Percentiles rank a stretch among this genome's conserved stretches.
Conservation (phyloP, 2,113 vertebrate genomes). For the Antigone vipio region DNA sequence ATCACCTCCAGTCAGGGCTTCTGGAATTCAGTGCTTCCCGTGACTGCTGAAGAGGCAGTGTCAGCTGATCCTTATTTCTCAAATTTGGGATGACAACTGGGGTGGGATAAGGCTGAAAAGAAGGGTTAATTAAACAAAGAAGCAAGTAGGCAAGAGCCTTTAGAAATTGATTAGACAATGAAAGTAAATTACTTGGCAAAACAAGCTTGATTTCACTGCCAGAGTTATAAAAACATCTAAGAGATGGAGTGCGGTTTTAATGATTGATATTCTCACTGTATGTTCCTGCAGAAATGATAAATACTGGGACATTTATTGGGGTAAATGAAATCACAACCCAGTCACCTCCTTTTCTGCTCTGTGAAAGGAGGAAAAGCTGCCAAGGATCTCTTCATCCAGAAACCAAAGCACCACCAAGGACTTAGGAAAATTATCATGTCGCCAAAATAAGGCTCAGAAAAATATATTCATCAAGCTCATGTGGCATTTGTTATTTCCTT, state of each 20-base stretch:
- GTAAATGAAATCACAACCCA: background rate
- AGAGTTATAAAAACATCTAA: constrained; percentile 14
- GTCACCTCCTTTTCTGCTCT: background rate
- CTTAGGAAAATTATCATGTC: background rate
- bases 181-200: constrained; percentile 51
- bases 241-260: background rate
- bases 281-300: background rate
- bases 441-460: background rate
- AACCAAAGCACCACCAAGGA: background rate
- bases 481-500: background rate
- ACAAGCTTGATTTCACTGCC: background rate
- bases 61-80: constrained; percentile 4
- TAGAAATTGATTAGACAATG: constrained; percentile 62
- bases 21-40: background rate
- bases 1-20: constrained; percentile 27
- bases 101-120: background rate
- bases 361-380: background rate
- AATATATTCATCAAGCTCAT: background rate
- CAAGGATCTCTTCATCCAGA: background rate
- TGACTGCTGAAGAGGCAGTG: background rate
- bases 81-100: background rate
- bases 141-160: constrained; percentile 35
- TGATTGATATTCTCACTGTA: background rate
- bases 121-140: constrained; percentile 66
- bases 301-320: background rate